Evolutionary conservation across 2,113 vertebrate species (phyloP), one percentile per base, ranked within the genome.

Genomic region (Actinemys pallida): DNA sequence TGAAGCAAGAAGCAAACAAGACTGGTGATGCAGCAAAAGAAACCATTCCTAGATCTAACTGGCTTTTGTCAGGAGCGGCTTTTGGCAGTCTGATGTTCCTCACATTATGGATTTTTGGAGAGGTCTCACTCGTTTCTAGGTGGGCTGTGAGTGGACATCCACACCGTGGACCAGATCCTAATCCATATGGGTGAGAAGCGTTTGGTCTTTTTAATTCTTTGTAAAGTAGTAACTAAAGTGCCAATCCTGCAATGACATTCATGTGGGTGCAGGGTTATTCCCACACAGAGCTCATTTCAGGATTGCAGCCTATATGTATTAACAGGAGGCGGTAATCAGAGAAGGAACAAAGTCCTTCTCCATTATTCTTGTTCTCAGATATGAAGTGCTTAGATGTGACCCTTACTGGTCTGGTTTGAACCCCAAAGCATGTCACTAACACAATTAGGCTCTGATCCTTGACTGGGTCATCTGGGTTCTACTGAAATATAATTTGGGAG

Each of bases 101-200:
- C 69, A 98, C 94, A 4, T 95, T 98, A 5, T 98, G 98, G 98
- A 93, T 98, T 92, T 98, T 98, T 93, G 98, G 98, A 52, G 98
- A 98, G 31, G 98, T 98, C 83, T 98, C 98, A 0, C 92, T 98
- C n/a, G 86, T 98, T 94, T 98, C 97, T 94, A 97, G 98, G 95
- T 98, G 98, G 98, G 98, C 98, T 92, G 98, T 98, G 90, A 98
- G 97, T 91, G 98, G 98, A n/a, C 97, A 98, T 87, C 98, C 98
- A 52, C 72, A 97, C 76, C 53, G 95, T 50, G 98, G 98, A 75
- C 98, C 98, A 29, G 97, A 98, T 88, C 98, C 98, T 84, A 98
- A 98, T 96, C 98, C 98, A 2, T 97, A 96, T 82, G 98, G 98
- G 98, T 98, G 92, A 98, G 98, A 92, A 20, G 0, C 2, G 1